Base-by-base conservation (phyloP, 2,888 invertebrate species). In the Callosobruchus maculatus region DNA sequence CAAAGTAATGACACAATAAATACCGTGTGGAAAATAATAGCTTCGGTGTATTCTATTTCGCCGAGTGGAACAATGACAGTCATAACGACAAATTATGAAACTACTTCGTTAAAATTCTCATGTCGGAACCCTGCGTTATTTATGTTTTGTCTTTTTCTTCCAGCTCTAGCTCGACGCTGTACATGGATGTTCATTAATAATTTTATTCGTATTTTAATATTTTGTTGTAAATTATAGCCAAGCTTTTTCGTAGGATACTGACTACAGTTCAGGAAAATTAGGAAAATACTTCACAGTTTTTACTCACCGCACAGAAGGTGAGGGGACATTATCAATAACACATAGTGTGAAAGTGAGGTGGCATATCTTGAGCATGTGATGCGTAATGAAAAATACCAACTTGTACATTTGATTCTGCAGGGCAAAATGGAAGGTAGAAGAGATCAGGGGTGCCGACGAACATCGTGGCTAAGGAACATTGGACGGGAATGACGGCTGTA, bases 101-200 rank as follows among this genome's bases (percentile, higher is more conserved):
- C 83, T 81, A 80, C 83, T 84, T 84, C 84, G 84, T 84, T 84
- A 84, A 84, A 83, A 84, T 84, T 84, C 84, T 84, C 78, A 74
- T 82, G 83, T 83, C 83, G 82, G 82, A 80, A 82, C 80, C 81
- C 78, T 77, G 78, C 77, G 80, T 84, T 82, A 84, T 84, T 84
- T 84, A 84, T 84, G 81, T 78, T 79, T 74, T 80, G 75, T 77
- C 79, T 79, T 81, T 81, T 81, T 80, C 78, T 79, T 72, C 77
- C 74, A 77, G 78, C 78, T 74, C 71, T 69, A 77, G 75, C 70
- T 72, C 26, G 76, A 77, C 18, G 49, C 49, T 49, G 49, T 49
- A 49, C 49, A 49, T 49, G 49, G 77, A 79, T 78, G 80, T 80
- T 79, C 81, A 80, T 82, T 82, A 82, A 82, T 81, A 80, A 81